Evolutionary conservation across 2,888 invertebrate genomes (phyloP).

Genomic region (Acanthosepion esculentum): DNA sequence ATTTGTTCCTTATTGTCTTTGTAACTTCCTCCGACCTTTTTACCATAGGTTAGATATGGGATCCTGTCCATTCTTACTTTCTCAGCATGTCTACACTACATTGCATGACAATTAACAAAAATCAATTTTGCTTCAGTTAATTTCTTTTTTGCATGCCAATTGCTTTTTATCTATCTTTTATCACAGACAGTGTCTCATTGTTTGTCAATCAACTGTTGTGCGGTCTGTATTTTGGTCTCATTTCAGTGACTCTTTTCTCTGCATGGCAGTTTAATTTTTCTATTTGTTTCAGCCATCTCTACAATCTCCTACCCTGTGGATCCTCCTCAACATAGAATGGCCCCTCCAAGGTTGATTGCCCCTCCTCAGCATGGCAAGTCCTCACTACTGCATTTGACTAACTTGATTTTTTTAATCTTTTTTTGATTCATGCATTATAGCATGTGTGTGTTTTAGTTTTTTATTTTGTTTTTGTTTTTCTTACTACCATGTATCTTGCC

Average conservation of each 20-base stretch:
- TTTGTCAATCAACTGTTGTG: neutral
- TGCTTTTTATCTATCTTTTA: neutral
- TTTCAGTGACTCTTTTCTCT: neutral
- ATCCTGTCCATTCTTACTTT: neutral
- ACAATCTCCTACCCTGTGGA: slow-evolving; percentile 40
- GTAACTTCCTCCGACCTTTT: neutral
- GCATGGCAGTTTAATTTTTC: slow-evolving; percentile 24
- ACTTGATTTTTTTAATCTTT: neutral
- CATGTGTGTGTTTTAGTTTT: neutral
- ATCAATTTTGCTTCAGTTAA: neutral
- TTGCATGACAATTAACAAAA: neutral
- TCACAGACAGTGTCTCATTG: neutral
- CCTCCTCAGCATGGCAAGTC: neutral
- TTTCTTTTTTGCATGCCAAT: neutral
- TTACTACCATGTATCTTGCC: neutral
- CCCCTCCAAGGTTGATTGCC: neutral
- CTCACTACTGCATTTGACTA: neutral
- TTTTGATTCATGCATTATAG: neutral
- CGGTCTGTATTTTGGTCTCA: neutral
- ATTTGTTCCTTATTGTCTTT: neutral
- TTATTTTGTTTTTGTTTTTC: neutral
- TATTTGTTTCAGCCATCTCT: slow-evolving; percentile 41
- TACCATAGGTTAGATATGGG: neutral
- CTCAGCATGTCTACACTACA: neutral
- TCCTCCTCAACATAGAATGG: slow-evolving; percentile 36